Percentiles rank a stretch among this genome's conserved stretches.
phyloP scores from a whole-genome alignment of 2,797 vertebrate genomes.

The Gallinago nigripennis region DNA sequence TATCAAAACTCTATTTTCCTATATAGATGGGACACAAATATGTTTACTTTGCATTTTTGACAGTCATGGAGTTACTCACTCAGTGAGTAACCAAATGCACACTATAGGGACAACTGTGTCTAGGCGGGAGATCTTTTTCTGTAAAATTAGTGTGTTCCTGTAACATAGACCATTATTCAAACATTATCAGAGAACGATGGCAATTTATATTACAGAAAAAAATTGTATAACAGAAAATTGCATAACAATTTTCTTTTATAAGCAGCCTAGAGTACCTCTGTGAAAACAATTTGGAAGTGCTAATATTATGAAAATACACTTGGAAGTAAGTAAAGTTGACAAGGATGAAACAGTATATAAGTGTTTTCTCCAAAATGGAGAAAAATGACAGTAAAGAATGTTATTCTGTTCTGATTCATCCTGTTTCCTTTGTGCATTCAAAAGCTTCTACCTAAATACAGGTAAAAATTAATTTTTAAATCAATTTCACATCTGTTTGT shows the following conservation, averaged over 20 bases:
- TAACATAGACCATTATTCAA: neutral
- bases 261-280: neutral
- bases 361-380: neutral
- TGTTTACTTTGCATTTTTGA: neutral
- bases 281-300: neutral
- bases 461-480: neutral
- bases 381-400: neutral
- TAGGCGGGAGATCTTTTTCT: neutral
- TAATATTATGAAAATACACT: neutral
- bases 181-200: neutral
- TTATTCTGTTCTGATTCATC: neutral
- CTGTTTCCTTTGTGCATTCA: neutral
- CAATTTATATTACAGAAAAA: neutral
- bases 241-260: neutral
- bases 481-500: neutral
- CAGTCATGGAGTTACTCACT: neutral
- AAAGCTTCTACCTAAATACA: neutral
- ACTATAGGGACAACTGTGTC: neutral
- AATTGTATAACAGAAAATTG: neutral
- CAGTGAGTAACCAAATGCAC: neutral
- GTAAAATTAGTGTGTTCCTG: neutral
- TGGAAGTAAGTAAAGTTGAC: neutral
- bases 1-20: neutral
- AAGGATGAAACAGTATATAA: neutral
- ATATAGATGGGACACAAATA: neutral